Percentiles rank a stretch among this genome's conserved stretches.
These are phyloP conservation scores for Frankliniella intonsa DNA, from an alignment of 2,888 invertebrate genomes.

Conservation along the genomic window DNA sequence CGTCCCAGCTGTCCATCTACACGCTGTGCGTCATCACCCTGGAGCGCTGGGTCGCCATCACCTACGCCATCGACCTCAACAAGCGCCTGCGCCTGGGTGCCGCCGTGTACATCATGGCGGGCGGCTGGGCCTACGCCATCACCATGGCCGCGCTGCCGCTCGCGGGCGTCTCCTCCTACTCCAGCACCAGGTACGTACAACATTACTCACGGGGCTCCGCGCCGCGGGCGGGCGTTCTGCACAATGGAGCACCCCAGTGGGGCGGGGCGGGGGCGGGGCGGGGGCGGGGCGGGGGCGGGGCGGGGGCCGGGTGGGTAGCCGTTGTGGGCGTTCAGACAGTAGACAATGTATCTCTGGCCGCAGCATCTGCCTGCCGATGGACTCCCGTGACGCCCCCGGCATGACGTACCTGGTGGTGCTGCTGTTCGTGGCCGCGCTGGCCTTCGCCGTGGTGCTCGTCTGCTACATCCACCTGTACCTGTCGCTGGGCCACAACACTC, in stretches of 20 bases:
- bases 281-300: no score
- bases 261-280: no score
- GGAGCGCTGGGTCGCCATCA: slow-evolving; percentile 80
- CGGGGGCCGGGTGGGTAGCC: no score
- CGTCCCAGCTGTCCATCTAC: slow-evolving; percentile 80
- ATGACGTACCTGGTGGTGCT: slow-evolving; percentile 68
- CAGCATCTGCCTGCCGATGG: slow-evolving; percentile 85
- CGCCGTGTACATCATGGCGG: slow-evolving; percentile 70
- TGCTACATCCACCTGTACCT: slow-evolving; percentile 85
- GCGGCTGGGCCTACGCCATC: slow-evolving; percentile 74
- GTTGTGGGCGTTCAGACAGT: no score
- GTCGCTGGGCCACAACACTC: slow-evolving; percentile 67
- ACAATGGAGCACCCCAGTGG: no score
- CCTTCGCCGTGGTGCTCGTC: slow-evolving; percentile 75
- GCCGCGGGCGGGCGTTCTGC: no score
- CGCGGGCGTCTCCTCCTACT: slow-evolving; percentile 79
- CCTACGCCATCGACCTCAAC: slow-evolving; percentile 76
- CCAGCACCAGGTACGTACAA: slow-evolving; percentile 64
- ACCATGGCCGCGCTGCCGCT: slow-evolving; percentile 74
- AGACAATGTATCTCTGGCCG: not conserved
- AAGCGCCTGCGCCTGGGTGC: slow-evolving; percentile 67
- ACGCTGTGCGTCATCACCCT: slow-evolving; percentile 81
- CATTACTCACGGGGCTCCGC: no score
- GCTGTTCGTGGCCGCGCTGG: slow-evolving; percentile 70
- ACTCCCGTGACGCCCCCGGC: slow-evolving; percentile 64